phyloP scores from a whole-genome alignment of 2,888 invertebrate species.

The Cosmorhoe ocellata region DNA sequence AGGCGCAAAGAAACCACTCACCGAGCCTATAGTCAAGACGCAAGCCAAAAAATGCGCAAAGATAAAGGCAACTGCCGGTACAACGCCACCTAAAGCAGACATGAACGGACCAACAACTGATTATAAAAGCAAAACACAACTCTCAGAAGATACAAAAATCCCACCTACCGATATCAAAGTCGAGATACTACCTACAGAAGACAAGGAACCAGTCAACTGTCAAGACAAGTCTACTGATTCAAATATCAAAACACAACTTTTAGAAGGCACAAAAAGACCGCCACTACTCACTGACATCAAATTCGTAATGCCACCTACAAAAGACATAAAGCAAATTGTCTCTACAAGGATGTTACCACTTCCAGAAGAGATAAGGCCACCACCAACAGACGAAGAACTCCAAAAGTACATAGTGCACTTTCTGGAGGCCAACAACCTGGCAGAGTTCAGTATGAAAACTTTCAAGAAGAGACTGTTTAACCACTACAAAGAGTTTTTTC shows the following conservation, averaged over 20 bases:
- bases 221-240: no score
- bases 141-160: no score
- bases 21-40: no score
- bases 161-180: no score
- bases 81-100: no score
- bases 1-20: no score
- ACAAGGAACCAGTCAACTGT: no score
- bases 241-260: no score
- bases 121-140: no score
- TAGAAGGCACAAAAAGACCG: not conserved
- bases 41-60: no score
- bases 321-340: not conserved
- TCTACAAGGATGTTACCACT: not conserved
- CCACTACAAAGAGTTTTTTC: not conserved
- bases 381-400: conserved; percentile 6
- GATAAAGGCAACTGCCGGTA: no score
- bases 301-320: not conserved
- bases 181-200: not conserved
- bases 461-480: not conserved
- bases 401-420: not conserved
- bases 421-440: not conserved
- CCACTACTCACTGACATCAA: not conserved
- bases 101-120: no score
- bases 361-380: not conserved
- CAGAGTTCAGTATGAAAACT: not conserved